phyloP scores from a whole-genome alignment of 2,797 vertebrate genomes.

The Ataeniobius toweri region DNA sequence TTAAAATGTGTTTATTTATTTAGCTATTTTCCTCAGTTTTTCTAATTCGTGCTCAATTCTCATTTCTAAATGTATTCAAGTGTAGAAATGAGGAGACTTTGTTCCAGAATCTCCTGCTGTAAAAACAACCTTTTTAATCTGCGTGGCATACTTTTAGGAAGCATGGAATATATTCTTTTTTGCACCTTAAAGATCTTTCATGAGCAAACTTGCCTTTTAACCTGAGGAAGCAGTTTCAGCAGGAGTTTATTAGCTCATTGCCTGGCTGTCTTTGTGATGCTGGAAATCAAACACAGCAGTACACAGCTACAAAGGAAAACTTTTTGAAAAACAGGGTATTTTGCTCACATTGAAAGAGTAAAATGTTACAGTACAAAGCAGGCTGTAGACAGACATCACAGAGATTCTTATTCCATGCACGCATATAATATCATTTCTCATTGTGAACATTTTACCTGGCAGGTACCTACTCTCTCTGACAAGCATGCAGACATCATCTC shows the following conservation, averaged over 20 bases:
- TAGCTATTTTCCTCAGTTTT: background rate
- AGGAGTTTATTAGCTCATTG: constrained; percentile 84
- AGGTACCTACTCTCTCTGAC: constrained; percentile 78
- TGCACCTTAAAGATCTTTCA: constrained; percentile 67
- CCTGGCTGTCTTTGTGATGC: constrained; percentile 79
- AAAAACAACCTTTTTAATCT: background rate
- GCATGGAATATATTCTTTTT: background rate
- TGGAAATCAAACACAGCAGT: constrained; percentile 80
- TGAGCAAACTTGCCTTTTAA: constrained; percentile 73
- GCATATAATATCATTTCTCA: background rate
- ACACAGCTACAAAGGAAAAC: constrained; percentile 64
- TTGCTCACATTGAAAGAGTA: background rate
- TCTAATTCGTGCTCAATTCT: background rate
- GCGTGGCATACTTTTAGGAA: background rate
- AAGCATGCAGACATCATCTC: constrained; percentile 83
- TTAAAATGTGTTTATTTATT: background rate
- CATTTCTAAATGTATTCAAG: background rate
- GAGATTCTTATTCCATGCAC: constrained; percentile 3
- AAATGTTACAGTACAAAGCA: background rate
- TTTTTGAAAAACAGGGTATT: background rate
- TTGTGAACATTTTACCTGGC: constrained; percentile 67
- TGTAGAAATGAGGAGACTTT: background rate
- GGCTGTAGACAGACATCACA: background rate
- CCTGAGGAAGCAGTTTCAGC: constrained; percentile 81
- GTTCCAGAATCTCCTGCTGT: background rate